These are phyloP conservation scores for Baronia brevicornis DNA, from an alignment of 2,888 invertebrate genomes.

Conservation along the genomic window DNA sequence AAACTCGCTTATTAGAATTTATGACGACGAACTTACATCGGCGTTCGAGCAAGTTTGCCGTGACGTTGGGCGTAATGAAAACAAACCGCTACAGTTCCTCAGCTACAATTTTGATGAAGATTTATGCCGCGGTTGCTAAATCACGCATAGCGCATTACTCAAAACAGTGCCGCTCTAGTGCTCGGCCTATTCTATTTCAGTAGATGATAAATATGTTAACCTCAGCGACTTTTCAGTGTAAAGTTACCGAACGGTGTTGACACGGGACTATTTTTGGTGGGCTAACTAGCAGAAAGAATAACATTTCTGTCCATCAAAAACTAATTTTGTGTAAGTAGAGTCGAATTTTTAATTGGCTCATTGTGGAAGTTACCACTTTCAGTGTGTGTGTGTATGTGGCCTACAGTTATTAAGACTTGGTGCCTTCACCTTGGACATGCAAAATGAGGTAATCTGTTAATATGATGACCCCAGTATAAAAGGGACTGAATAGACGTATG, in stretches of 20 bases:
- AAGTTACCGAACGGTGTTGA: conserved; percentile 52
- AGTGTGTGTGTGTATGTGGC: conserved; percentile 15
- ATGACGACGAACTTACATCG: conserved; percentile 14
- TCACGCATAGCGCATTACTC: conserved; percentile 44
- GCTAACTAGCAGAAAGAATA: conserved; percentile 51
- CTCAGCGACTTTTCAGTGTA: conserved; percentile 59
- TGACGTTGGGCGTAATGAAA: conserved; percentile 24
- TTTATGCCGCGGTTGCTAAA: conserved; percentile 51
- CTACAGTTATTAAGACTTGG: no score
- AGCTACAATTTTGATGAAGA: conserved; percentile 50
- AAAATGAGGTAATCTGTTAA: no score
- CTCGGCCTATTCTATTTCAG: conserved; percentile 43
- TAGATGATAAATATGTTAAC: conserved; percentile 43
- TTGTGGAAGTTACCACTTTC: conserved; percentile 25
- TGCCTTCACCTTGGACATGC: no score
- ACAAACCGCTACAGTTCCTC: conserved; percentile 23
- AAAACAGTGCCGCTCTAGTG: conserved; percentile 31
- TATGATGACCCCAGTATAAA: no score
- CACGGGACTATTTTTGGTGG: conserved; percentile 53
- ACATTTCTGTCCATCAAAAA: conserved; percentile 57
- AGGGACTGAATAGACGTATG: no score
- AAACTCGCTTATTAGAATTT: conserved; percentile 16
- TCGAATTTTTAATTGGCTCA: conserved; percentile 22
- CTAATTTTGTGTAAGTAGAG: conserved; percentile 41
- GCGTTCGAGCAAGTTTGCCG: conserved; percentile 8